phyloP scores from a whole-genome alignment of 2,113 vertebrate species.

The Riparia riparia region DNA sequence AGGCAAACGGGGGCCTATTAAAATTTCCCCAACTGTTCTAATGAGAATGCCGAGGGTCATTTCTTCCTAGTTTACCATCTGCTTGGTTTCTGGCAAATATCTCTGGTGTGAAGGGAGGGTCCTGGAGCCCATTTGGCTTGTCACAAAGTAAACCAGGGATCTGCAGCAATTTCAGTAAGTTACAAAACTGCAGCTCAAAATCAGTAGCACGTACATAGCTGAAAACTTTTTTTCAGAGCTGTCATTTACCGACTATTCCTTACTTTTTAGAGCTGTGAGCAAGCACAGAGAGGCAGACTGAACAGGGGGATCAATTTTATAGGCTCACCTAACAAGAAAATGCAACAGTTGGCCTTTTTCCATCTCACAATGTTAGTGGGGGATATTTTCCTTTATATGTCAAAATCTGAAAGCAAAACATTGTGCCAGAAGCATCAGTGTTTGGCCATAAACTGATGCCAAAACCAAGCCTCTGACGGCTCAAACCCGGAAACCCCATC shows the following conservation, averaged over 20 bases:
- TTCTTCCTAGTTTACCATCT: slow-evolving; percentile 81
- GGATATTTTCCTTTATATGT: slow-evolving; percentile 1
- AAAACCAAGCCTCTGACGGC: neutral
- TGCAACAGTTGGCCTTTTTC: slow-evolving; percentile 35
- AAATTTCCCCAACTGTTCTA: slow-evolving; percentile 80
- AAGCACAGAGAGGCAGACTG: neutral
- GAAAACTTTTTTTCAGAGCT: slow-evolving; percentile 26
- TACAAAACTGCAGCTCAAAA: slow-evolving; percentile 28
- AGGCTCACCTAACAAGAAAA: neutral
- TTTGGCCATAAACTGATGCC: neutral
- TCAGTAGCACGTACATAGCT: neutral
- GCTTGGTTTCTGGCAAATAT: slow-evolving; percentile 78
- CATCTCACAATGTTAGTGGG: neutral
- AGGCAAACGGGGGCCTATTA: slow-evolving; percentile 77
- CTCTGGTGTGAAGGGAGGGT: slow-evolving; percentile 71
- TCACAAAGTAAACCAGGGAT: slow-evolving; percentile 63
- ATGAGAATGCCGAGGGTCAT: slow-evolving; percentile 80
- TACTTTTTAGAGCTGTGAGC: slow-evolving; percentile 2
- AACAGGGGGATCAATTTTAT: neutral
- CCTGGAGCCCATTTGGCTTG: slow-evolving; percentile 74
- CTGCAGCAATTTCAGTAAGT: slow-evolving; percentile 63
- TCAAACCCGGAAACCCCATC: neutral
- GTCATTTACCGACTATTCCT: slow-evolving; percentile 12
- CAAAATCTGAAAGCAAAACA: slow-evolving; percentile 49
- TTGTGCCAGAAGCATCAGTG: neutral